Evolutionary conservation across 2,113 vertebrate genomes (phyloP), one percentile per base, ranked within the genome.

Genomic region (Camelus bactrianus): DNA sequence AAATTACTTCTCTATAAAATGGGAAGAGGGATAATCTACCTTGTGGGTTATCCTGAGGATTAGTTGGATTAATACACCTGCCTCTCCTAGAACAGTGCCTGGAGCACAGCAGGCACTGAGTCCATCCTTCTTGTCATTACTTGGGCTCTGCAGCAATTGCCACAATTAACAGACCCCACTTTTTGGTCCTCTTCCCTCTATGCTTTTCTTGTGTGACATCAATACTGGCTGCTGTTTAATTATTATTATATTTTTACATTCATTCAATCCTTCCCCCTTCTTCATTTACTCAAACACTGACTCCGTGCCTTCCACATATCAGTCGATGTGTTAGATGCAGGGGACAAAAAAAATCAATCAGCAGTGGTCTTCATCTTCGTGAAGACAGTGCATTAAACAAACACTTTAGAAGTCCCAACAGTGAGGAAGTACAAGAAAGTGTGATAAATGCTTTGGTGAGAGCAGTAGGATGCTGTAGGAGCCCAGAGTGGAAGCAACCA

Each of bases 301-400:
- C 54, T 69, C n/a, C 1, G 11, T 80, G 46, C 24, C 16, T 91
- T 42, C 69, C 28, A 50, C 11, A 22, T 35, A 64, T 62, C 38
- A 28, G 35, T 67, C n/a, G n/a, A 2, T 28, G 7, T 72, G 24
- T 30, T 84, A 69, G n/a, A 50, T 48, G 48, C 19, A n/a, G 20
- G 46, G 32, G 30, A 76, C 65, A 5, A 50, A 28, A 46, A 67
- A 82, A 52, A 65, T 54, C 48, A 65, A 19, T 50, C 64, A 77
- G 30, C 54, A 67, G 5, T 54, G 19, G 75, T 70, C 60, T 93
- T 76, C 67, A 48, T 32, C 56, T 17, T 93, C 58, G 14, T 65
- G 24, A 72, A 95, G 60, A 84, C 30, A 92, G 35, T 32, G 17
- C 17, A 52, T 50, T 58, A 83, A 94, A 88, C 35, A 85, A 82